Conservation (phyloP, 2,888 invertebrate species). For the Agonopterix subpropinquella region DNA sequence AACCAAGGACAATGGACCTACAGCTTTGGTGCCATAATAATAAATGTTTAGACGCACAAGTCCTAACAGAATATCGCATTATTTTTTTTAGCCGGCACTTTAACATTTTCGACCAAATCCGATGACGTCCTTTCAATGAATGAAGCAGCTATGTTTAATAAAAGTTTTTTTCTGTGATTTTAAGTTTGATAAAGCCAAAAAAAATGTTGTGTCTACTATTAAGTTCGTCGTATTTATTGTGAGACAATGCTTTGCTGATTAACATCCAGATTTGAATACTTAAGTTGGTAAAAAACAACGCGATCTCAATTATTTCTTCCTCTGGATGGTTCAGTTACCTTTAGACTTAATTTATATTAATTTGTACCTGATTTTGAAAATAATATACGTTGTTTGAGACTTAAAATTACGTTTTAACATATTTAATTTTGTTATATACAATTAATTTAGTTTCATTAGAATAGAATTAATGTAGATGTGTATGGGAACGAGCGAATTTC, state of each 20-base stretch:
- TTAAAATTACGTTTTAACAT: slow-evolving; percentile 64
- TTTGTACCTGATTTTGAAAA: slow-evolving; percentile 72
- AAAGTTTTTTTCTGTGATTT: slow-evolving; percentile 61
- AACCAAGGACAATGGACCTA: too few species aligned
- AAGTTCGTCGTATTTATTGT: slow-evolving; percentile 37
- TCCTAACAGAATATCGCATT: too few species aligned
- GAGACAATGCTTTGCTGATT: slow-evolving; percentile 28
- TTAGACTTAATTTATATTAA: slow-evolving; percentile 65
- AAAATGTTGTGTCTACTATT: slow-evolving; percentile 51
- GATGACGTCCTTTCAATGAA: slow-evolving; percentile 8
- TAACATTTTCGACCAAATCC: too few species aligned
- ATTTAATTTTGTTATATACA: slow-evolving; percentile 54
- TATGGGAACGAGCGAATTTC: slow-evolving; percentile 63
- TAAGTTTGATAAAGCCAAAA: slow-evolving; percentile 62
- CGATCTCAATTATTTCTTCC: slow-evolving; percentile 67
- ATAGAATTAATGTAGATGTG: slow-evolving; percentile 39
- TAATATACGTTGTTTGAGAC: slow-evolving; percentile 54
- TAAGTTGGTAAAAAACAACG: slow-evolving; percentile 33
- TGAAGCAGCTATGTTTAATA: slow-evolving; percentile 34
- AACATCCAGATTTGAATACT: slow-evolving; percentile 22
- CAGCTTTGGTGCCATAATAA: too few species aligned
- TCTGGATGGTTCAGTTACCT: slow-evolving; percentile 66
- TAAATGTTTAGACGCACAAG: too few species aligned
- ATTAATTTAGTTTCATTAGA: slow-evolving; percentile 42
- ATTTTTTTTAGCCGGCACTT: too few species aligned